Base-by-base conservation (phyloP, 2,113 vertebrate species). In the Sebastes schlegelii region DNA sequence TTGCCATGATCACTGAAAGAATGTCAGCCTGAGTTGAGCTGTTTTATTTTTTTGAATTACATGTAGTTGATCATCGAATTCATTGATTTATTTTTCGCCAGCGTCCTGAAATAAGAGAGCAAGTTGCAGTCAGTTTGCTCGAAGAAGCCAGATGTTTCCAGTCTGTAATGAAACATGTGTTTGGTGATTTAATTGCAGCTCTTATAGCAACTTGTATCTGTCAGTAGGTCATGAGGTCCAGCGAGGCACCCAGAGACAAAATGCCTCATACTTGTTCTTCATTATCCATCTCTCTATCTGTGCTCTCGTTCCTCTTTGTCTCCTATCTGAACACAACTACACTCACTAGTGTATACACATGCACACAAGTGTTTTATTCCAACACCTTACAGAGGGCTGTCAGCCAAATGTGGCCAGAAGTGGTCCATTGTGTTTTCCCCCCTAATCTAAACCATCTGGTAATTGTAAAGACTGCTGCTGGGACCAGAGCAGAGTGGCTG, bases 401-500 rank as follows among this genome's bases (percentile, higher is more conserved):
- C 74, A 67, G 72, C 62, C 69, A 77, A 66, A 84, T 46, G 23
- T 77, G 55, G 72, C 57, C 64, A n/a, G 58, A 77, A 67, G 81
- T 69, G 76, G 84, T 86, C 71, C 78, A 80, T 74, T 92, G 80
- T 87, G 74, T 77, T 91, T 83, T 72, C 57, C 63, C 54, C 23
- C 62, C 51, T 84, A 76, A 82, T 87, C 85, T 74, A 76, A 86
- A 89, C 80, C 86, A 91, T 60, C 80, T 92, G 85, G 26, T 69
- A 62, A 78, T 61, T 75, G 57, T 80, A 73, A 85, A 77, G 46
- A n/a, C 74, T 9, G 19, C 43, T 71, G 77, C 74, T 67, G 89
- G 62, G 69, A 68, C 83, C 60, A 62, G 78, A 83, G 79, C 77
- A 66, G 79, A 80, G 79, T 76, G 80, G 70, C 68, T 78, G 61